Evolutionary conservation across 2,888 invertebrate species (phyloP), one percentile per base, ranked within the genome.

Genomic region (Drosophila prostipennis): DNA sequence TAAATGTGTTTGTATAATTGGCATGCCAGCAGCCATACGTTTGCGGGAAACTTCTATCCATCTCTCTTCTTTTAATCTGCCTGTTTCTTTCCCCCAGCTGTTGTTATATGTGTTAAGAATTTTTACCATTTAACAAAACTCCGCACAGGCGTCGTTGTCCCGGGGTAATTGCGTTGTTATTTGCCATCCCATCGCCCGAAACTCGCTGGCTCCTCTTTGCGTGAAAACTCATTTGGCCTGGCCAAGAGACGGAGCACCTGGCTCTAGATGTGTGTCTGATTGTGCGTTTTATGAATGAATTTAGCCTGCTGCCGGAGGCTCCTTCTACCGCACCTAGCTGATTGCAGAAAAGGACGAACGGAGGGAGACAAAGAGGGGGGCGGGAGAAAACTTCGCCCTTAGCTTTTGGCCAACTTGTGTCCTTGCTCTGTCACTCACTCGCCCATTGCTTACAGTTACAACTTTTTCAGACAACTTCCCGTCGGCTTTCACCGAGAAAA

Each of bases 371-470:
- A 81, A 81, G 69, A 73, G 72, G 72, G 73, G 54, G 63, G 71
- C 52, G 72, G 58, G 52, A 68, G 68, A 70, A 80, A 82, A 82
- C 79, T 86, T 83, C 76, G 80, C 76, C 82, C 86, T 83, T 72
- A 48, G 71, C 36, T 58, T 53, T 40, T 40, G 63, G 39, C 64
- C 49, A 43, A 19, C 59, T 70, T 40, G 60, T n/a, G 61, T 63
- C 61, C 60, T 59, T 51, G 52, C 34, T 14, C 54, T 59, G 72
- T 69, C 68, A 39, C 54, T 64, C 68, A 72, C 52, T 70, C 63
- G 58, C 54, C 57, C 76, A 73, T 53, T 61, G 76, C 74, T 64
- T 51, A 85, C 79, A 81, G 85, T 85, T 77, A 76, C 82, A 85
- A 79, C 69, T 81, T 80, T 72, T 65, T 64, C 64, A 45, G 60